Evolutionary conservation across 2,888 invertebrate species (phyloP), one percentile per base, ranked within the genome.

Genomic region (Podotricha telesiphe): DNA sequence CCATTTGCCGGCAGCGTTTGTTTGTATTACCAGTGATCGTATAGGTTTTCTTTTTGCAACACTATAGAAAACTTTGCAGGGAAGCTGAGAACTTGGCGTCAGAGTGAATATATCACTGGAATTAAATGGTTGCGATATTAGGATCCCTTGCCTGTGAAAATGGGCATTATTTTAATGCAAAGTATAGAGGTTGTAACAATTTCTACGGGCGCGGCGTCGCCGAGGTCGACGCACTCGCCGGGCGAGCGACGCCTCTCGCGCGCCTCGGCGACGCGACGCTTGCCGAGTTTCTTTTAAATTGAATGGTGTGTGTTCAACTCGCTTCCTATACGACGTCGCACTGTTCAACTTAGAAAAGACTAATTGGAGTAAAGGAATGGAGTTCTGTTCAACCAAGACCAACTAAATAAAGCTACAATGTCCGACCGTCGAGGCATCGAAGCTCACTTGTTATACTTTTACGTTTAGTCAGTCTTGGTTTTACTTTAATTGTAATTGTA

Each of bases 141-240:
- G 91, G 90, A 91, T 91, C 91, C 93, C 92, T 93, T 93, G 93
- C 93, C 93, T 93, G 94, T 94, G 95, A 95, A 95, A 96, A 96
- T 95, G 95, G 95, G 95, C 96, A 96, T 96, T 96, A 96, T 95
- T 96, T 96, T 96, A 95, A 95, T 96, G 96, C 96, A 96, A 96
- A 96, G 96, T 96, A 96, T 96, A 96, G 96, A 96, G 95, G 96
- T 96, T 96, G 96, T 96, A 95, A 93, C 89, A 87, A 84, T 91
- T 89, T 88, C 85, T 91, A 90, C 83, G 82, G 83, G 91, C 91
- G 83, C 87, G 88, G 89, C 80, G 83, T 87, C 88, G 87, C 87
- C 28, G 28, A 6, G 28, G 28, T n/a, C n/a, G n/a, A n/a, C n/a
- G n/a, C n/a, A n/a, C n/a, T n/a, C 28, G 28, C 28, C 91, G 89